A percentile compares a stretch with the other conserved stretches of the same genome.
These are phyloP conservation scores for Ambastaia sidthimunki DNA, from an alignment of 2,797 vertebrate genomes.

Conservation along the genomic window DNA sequence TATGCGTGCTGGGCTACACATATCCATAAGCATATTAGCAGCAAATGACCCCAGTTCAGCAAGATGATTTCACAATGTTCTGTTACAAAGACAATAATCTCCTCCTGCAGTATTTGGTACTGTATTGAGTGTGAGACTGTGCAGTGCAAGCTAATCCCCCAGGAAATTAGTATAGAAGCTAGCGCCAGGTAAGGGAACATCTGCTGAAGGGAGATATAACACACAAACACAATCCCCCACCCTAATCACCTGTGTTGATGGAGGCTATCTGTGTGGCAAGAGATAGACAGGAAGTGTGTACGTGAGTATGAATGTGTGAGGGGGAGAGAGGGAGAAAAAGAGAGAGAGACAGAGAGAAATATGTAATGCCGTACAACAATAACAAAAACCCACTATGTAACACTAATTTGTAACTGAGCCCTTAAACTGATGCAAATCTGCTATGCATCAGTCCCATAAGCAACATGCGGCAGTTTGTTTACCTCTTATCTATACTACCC, in stretches of 20 bases:
- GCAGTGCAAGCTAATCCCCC: constrained; percentile 55
- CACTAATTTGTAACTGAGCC: not conserved
- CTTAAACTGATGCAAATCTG: not conserved
- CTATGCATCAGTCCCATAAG: not conserved
- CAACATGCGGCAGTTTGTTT: not conserved
- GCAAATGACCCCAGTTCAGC: constrained; percentile 27
- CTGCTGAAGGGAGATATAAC: constrained; percentile 54
- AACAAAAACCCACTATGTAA: not conserved
- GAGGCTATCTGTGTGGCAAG: constrained; percentile 56
- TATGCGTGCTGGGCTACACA: constrained; percentile 10
- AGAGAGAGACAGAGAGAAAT: not conserved
- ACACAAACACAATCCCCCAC: constrained; percentile 48
- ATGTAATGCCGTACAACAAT: not conserved
- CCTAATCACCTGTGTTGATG: constrained; percentile 42
- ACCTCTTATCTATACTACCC: not conserved
- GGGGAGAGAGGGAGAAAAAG: not conserved
- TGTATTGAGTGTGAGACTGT: constrained; percentile 29
- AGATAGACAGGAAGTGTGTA: constrained; percentile 23
- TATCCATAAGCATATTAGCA: constrained; percentile 18
- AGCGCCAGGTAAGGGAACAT: constrained; percentile 57
- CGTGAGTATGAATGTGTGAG: not conserved
- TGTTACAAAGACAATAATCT: constrained; percentile 10
- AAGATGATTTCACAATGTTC: constrained; percentile 8
- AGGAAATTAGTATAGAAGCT: constrained; percentile 56
- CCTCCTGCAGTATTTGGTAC: not conserved